Evolutionary conservation across 1,140 invertebrate genomes (phyloP).

Genomic region (Bombus confusus): DNA sequence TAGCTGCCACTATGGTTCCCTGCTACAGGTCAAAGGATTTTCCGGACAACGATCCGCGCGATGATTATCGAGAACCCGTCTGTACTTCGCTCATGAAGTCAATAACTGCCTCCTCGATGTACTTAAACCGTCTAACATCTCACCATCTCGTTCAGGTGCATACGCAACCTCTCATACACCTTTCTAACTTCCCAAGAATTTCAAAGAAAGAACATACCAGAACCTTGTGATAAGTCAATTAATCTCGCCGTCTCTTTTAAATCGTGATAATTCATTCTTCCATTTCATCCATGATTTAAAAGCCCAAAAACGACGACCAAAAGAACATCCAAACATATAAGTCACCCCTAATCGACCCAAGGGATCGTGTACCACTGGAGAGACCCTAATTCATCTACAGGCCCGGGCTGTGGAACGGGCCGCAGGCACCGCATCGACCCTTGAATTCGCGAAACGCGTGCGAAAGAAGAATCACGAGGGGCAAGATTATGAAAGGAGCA

Average conservation of each 20-base stretch:
- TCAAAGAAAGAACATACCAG: not conserved
- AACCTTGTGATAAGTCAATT: not conserved
- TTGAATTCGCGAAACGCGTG: constrained; percentile 18
- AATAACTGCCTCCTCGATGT: constrained; percentile 11
- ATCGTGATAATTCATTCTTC: no score
- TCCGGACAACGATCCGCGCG: constrained; percentile 51
- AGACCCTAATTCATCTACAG: not conserved
- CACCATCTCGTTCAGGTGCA: not conserved
- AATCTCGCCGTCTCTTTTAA: not conserved
- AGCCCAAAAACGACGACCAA: not conserved
- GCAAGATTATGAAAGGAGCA: not conserved
- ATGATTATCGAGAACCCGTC: constrained; percentile 58
- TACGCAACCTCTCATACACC: constrained; percentile 4
- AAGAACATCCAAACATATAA: not conserved
- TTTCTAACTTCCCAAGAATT: not conserved
- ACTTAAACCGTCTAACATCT: constrained; percentile 11
- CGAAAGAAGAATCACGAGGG: constrained; percentile 32
- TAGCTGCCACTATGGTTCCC: constrained; percentile 16
- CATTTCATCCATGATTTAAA: not conserved
- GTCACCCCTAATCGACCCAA: not conserved
- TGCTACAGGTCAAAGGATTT: constrained; percentile 61
- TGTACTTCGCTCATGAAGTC: constrained; percentile 14
- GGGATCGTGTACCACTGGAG: not conserved
- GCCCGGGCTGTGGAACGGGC: not conserved
- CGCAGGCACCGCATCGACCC: no score